Evolutionary conservation across 2,113 vertebrate genomes (phyloP).

Genomic region (Sciurus niger): DNA sequence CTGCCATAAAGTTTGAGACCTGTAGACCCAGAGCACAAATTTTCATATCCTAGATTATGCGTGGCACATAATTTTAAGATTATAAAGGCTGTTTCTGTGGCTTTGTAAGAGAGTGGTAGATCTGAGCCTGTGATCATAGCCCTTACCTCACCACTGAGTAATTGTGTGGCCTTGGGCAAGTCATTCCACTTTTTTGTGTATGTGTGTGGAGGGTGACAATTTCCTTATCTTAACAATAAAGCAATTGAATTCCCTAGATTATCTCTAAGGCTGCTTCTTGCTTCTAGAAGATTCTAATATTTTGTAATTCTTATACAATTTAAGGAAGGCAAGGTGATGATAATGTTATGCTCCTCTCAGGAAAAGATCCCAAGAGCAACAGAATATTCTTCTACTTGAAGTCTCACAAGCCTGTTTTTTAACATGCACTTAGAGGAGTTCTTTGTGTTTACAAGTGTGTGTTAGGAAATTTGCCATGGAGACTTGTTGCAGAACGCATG

Average conservation of each 20-base stretch:
- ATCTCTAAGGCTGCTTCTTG: background rate
- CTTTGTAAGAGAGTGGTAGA: background rate
- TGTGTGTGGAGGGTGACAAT: background rate
- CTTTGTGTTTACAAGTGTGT: conserved; percentile 79
- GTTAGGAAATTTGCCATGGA: conserved; percentile 84
- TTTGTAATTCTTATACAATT: conserved; percentile 12
- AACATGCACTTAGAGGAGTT: conserved; percentile 61
- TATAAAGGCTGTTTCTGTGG: background rate
- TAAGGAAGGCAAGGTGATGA: background rate
- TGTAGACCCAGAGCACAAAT: background rate
- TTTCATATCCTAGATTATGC: background rate
- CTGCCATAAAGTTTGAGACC: background rate
- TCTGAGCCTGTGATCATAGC: background rate
- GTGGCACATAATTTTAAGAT: background rate
- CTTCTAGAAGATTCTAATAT: conserved; percentile 14
- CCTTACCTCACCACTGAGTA: background rate
- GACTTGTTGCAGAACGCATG: conserved; percentile 77
- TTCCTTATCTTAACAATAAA: conserved; percentile 61
- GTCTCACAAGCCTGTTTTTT: conserved; percentile 54
- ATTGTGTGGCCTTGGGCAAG: conserved; percentile 63
- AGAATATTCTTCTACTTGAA: conserved; percentile 31
- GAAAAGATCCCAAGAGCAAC: conserved; percentile 19
- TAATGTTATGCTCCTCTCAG: background rate
- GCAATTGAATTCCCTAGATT: conserved; percentile 12
- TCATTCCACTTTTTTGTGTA: background rate